Evolutionary conservation across 2,888 invertebrate genomes (phyloP).

Genomic region (Synanthedon myopaeformis): DNA sequence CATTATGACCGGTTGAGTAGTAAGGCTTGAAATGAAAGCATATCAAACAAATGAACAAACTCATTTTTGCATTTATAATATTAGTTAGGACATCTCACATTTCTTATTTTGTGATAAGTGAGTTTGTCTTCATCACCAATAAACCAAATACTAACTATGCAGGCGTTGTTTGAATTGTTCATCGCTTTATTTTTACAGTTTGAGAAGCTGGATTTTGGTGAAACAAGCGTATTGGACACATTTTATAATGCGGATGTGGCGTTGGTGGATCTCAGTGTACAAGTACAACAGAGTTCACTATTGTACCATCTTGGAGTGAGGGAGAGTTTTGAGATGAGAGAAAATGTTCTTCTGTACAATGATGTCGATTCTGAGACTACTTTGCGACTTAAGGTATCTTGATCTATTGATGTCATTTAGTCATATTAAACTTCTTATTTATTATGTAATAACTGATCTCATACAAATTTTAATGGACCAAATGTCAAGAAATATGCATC

Average conservation of each 20-base stretch:
- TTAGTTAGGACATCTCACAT: no score
- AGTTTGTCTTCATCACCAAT: no score
- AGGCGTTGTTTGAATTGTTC: not conserved
- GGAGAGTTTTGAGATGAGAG: slow-evolving; percentile 97
- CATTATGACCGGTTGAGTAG: no score
- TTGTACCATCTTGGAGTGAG: slow-evolving; percentile 97
- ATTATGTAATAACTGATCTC: not conserved
- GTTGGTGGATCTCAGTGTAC: slow-evolving; percentile 92
- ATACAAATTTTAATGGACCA: not conserved
- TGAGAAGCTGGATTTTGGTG: slow-evolving; percentile 97
- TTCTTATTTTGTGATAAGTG: not conserved
- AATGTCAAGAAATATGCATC: no score
- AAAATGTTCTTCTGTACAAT: slow-evolving; percentile 90
- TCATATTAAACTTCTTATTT: no score
- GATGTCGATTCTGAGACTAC: slow-evolving; percentile 91
- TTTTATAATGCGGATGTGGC: slow-evolving; percentile 99
- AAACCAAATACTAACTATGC: no score
- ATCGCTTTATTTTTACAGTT: slow-evolving; percentile 73
- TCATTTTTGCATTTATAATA: no score
- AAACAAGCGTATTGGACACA: slow-evolving; percentile 91
- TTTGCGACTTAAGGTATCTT: slow-evolving; percentile 82
- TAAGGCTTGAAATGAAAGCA: no score
- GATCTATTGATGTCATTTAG: no score
- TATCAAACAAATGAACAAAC: no score
- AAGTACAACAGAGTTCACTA: slow-evolving; percentile 91